Evolutionary conservation across 2,888 invertebrate species (phyloP).

Genomic region (Eucera pruinosa): DNA sequence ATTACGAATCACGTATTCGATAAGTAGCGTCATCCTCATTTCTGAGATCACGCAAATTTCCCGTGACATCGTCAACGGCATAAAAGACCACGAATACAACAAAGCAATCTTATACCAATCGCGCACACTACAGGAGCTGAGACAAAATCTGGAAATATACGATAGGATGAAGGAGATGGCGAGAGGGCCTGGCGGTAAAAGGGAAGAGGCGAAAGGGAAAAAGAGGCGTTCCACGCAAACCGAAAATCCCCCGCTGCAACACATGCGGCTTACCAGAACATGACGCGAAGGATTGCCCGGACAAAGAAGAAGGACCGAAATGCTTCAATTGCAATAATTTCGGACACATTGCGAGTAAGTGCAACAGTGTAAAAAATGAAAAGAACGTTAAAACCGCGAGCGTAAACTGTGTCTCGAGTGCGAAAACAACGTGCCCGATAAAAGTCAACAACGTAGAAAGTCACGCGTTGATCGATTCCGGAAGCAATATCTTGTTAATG

Average conservation of each 20-base stretch:
- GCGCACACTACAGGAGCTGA: background rate
- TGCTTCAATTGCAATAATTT: slow-evolving; percentile 7
- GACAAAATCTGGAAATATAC: background rate
- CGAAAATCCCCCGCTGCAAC: background rate
- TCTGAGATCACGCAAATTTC: too few relatives aligned
- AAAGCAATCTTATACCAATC: background rate
- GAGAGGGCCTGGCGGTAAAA: too few relatives aligned
- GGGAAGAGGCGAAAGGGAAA: background rate
- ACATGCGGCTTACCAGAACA: background rate
- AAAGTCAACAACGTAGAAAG: too few relatives aligned
- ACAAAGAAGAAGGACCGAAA: background rate
- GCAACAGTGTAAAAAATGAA: too few relatives aligned
- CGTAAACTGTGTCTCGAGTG: background rate
- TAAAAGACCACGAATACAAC: background rate
- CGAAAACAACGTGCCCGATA: background rate
- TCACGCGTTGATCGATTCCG: too few relatives aligned
- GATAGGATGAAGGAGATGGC: background rate
- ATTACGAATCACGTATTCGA: too few relatives aligned
- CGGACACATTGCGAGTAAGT: background rate
- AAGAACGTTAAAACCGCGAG: background rate
- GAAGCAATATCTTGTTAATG: too few relatives aligned
- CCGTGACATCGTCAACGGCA: background rate
- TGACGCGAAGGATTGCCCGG: background rate
- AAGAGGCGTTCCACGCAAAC: background rate
- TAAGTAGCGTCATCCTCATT: too few relatives aligned